Conservation (phyloP, 1,140 invertebrate genomes). For the Nephila pilipes region DNA sequence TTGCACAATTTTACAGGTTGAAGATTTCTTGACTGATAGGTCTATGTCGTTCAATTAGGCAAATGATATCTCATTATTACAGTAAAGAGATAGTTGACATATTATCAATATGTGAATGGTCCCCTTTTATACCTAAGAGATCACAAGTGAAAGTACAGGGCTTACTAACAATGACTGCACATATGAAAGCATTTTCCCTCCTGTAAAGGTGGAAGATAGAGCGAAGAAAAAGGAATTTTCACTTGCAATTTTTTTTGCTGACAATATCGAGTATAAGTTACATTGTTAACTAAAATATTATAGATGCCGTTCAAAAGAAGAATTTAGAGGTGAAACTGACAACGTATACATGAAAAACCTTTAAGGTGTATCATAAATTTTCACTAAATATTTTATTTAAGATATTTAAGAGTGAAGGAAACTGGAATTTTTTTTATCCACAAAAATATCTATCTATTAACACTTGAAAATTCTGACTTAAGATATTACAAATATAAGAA, state of each 20-base stretch:
- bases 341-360: not conserved
- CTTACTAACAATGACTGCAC: not conserved
- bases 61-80: too few species aligned
- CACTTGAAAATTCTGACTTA: too few species aligned
- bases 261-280: not conserved
- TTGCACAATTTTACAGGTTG: too few species aligned
- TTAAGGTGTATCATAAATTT: not conserved
- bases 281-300: constrained; percentile 4
- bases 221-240: not conserved
- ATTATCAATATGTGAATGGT: not conserved
- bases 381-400: not conserved
- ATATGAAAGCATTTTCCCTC: not conserved
- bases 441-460: too few species aligned
- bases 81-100: not conserved
- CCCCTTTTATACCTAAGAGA: not conserved
- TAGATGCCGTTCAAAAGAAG: not conserved
- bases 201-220: not conserved
- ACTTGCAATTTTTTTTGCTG: not conserved
- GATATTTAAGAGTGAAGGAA: not conserved
- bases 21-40: too few species aligned
- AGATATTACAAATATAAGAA: too few species aligned
- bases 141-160: not conserved
- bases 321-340: not conserved
- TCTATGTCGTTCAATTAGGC: too few species aligned
- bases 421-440: too few species aligned